Percentiles rank a stretch among this genome's conserved stretches.
Conservation (phyloP, 2,888 invertebrate species). For the Ectemnius cavifrons region DNA sequence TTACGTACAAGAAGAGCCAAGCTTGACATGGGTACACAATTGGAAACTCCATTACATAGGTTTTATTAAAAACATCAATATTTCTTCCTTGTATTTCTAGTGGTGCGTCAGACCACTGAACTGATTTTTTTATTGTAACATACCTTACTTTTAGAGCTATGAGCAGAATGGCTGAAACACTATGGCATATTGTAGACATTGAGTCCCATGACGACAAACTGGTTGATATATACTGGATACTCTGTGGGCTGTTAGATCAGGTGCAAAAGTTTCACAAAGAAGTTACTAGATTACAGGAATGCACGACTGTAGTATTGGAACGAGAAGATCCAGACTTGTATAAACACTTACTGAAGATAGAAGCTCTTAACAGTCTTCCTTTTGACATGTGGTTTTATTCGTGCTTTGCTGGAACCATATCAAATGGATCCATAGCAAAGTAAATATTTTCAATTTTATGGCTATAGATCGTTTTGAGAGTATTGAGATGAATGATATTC, state of each 20-base stretch:
- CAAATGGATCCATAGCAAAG: slow-evolving; percentile 88
- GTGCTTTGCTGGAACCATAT: slow-evolving; percentile 90
- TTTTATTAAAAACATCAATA: slow-evolving; percentile 26
- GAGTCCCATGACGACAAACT: slow-evolving; percentile 77
- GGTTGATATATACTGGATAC: slow-evolving; percentile 90
- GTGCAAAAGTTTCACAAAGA: slow-evolving; percentile 84
- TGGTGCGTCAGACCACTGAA: no score
- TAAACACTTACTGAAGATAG: slow-evolving; percentile 84
- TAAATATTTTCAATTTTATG: slow-evolving; percentile 72
- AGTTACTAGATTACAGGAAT: slow-evolving; percentile 83
- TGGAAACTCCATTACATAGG: slow-evolving; percentile 73
- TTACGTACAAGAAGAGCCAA: slow-evolving; percentile 85
- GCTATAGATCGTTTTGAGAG: slow-evolving; percentile 6
- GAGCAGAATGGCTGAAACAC: slow-evolving; percentile 81
- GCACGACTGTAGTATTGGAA: slow-evolving; percentile 84
- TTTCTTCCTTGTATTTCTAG: background rate
- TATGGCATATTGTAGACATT: slow-evolving; percentile 85
- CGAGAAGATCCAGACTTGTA: slow-evolving; percentile 88
- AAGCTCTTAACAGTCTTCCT: slow-evolving; percentile 83
- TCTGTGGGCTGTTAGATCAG: slow-evolving; percentile 86
- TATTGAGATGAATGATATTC: slow-evolving; percentile 1
- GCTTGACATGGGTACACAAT: slow-evolving; percentile 71
- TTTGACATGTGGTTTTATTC: slow-evolving; percentile 89
- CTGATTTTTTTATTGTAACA: background rate
- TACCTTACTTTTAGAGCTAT: slow-evolving; percentile 67